Evolutionary conservation across 2,113 vertebrate species (phyloP).

Genomic region (Microtus richardsoni): DNA sequence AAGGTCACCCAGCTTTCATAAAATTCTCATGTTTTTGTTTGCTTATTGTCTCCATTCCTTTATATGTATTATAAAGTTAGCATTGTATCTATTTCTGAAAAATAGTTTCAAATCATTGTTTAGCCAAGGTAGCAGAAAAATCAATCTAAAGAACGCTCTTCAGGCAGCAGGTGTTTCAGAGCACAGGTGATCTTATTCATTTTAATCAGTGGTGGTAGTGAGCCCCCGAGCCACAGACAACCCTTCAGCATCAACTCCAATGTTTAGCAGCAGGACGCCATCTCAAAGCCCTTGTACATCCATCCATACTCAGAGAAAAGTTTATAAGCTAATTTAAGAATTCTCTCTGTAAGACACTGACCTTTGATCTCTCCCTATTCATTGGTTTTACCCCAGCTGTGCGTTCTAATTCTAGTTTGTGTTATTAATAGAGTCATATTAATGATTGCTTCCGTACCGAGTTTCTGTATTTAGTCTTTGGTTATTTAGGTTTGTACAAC

Average conservation of each 20-base stretch:
- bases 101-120: constrained; percentile 5
- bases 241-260: neutral
- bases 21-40: neutral
- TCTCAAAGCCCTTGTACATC: neutral
- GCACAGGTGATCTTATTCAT: neutral
- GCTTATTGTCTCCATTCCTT: neutral
- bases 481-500: constrained; percentile 63
- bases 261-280: neutral
- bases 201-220: neutral
- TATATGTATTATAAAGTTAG: neutral
- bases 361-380: neutral
- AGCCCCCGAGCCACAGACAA: neutral
- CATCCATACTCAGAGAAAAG: neutral
- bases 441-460: constrained; percentile 58
- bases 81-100: neutral
- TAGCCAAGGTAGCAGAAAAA: neutral
- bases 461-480: constrained; percentile 54
- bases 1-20: too few species aligned
- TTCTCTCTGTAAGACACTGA: constrained; percentile 26
- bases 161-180: neutral
- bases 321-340: neutral
- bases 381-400: constrained; percentile 39
- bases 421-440: constrained; percentile 66
- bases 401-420: constrained; percentile 51
- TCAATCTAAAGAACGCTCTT: neutral